Evolutionary conservation across 2,797 vertebrate species (phyloP).

Genomic region (Neosilurus hyrtlii): DNA sequence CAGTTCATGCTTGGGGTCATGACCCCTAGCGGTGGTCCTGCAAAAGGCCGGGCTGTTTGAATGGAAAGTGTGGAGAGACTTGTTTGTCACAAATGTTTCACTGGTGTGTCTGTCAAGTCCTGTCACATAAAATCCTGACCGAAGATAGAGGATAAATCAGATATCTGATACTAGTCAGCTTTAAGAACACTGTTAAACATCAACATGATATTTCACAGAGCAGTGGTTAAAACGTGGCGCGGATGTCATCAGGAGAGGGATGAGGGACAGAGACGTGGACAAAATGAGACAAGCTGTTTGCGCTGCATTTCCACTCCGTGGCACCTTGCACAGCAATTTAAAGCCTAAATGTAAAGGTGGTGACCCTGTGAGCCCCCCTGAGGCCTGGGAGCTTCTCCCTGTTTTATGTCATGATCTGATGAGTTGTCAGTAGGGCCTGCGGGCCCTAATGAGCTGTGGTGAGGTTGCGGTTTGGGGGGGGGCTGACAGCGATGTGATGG

Average conservation of each 20-base stretch:
- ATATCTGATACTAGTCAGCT: background rate
- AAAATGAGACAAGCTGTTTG: slow-evolving; percentile 68
- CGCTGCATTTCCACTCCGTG: slow-evolving; percentile 72
- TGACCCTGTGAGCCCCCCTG: slow-evolving; percentile 69
- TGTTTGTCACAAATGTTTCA: slow-evolving; percentile 51
- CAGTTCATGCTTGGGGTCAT: slow-evolving; percentile 52
- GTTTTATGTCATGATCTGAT: slow-evolving; percentile 81
- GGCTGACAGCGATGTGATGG: slow-evolving; percentile 74
- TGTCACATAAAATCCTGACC: slow-evolving; percentile 45
- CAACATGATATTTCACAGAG: slow-evolving; percentile 1
- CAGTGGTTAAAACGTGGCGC: background rate
- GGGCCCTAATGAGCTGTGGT: slow-evolving; percentile 78
- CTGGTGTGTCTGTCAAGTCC: slow-evolving; percentile 41
- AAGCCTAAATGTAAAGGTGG: slow-evolving; percentile 76
- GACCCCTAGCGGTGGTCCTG: slow-evolving; percentile 54
- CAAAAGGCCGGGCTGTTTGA: slow-evolving; percentile 47
- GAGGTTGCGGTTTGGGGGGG: slow-evolving; percentile 54
- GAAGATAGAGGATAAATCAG: background rate
- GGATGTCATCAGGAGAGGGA: slow-evolving; percentile 11
- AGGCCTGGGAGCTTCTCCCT: slow-evolving; percentile 59
- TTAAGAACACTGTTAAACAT: background rate
- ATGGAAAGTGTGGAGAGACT: slow-evolving; percentile 48
- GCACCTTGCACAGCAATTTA: slow-evolving; percentile 75
- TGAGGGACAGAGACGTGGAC: slow-evolving; percentile 60
- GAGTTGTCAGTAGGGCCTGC: slow-evolving; percentile 78